Evolutionary conservation across 2,888 invertebrate genomes (phyloP).

Genomic region (Drosophila pseudotalamancana): DNA sequence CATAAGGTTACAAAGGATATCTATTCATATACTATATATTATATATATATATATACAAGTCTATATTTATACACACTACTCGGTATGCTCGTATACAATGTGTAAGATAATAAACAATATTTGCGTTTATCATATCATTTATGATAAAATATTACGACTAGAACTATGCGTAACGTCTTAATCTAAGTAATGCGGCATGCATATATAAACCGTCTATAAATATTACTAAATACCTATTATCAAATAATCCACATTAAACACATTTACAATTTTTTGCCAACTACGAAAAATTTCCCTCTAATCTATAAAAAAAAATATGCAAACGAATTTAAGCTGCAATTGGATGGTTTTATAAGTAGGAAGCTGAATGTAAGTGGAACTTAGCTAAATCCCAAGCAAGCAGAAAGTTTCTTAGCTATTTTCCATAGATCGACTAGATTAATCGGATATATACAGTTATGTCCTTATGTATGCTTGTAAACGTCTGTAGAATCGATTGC

Average conservation of each 20-base stretch:
- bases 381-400: slow-evolving; percentile 23
- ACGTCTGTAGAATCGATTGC: not conserved
- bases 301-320: slow-evolving; percentile 40
- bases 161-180: slow-evolving; percentile 40
- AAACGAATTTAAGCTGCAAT: slow-evolving; percentile 77
- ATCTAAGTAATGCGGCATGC: slow-evolving; percentile 39
- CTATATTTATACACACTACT: slow-evolving; percentile 61
- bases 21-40: slow-evolving; percentile 42
- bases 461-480: not conserved
- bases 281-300: slow-evolving; percentile 19
- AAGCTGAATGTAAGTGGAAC: slow-evolving; percentile 23
- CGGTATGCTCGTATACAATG: slow-evolving; percentile 68
- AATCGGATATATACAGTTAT: not conserved
- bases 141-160: slow-evolving; percentile 49
- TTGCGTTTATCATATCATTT: slow-evolving; percentile 67
- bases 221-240: slow-evolving; percentile 24
- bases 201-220: slow-evolving; percentile 23
- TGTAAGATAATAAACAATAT: slow-evolving; percentile 74
- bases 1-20: slow-evolving; percentile 40
- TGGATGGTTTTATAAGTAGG: slow-evolving; percentile 66
- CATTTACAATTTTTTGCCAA: slow-evolving; percentile 7
- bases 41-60: slow-evolving; percentile 32
- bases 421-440: not conserved
- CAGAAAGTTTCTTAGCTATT: too few relatives aligned
- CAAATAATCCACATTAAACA: slow-evolving; percentile 22